Percentiles rank a stretch among this genome's conserved stretches.
phyloP scores from a whole-genome alignment of 2,797 vertebrate species.

The Rhabdophis nuchalis region DNA sequence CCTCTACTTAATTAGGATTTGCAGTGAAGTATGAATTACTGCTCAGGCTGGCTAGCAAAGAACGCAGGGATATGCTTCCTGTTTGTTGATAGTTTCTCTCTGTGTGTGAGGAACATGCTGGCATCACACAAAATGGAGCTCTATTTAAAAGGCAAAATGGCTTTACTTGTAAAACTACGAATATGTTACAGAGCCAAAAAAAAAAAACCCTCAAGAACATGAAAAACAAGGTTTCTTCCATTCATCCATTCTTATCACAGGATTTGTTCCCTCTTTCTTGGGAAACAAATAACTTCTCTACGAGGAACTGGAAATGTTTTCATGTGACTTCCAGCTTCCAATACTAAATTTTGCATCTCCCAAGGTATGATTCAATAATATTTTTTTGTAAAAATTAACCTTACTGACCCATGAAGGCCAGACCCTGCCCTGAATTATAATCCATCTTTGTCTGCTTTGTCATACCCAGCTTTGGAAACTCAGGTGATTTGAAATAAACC shows the following conservation, averaged over 20 bases:
- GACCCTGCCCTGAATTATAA: neutral
- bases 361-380: neutral
- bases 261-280: neutral
- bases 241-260: constrained; percentile 24
- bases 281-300: neutral
- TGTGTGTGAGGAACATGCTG: constrained; percentile 39
- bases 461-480: neutral
- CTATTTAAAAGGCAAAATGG: constrained; percentile 49
- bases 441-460: neutral
- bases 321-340: neutral
- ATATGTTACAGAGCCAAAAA: constrained; percentile 32
- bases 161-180: constrained; percentile 50
- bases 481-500: neutral
- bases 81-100: constrained; percentile 43
- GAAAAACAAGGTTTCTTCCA: neutral
- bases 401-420: neutral
- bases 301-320: neutral
- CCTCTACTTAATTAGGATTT: constrained; percentile 21
- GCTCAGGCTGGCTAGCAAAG: constrained; percentile 17
- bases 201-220: too few relatives aligned
- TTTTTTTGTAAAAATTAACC: neutral
- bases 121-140: constrained; percentile 39
- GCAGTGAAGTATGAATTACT: neutral
- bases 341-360: neutral
- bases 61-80: neutral